Base-by-base conservation (phyloP, 2,797 vertebrate species). In the Anniella stebbinsi region DNA sequence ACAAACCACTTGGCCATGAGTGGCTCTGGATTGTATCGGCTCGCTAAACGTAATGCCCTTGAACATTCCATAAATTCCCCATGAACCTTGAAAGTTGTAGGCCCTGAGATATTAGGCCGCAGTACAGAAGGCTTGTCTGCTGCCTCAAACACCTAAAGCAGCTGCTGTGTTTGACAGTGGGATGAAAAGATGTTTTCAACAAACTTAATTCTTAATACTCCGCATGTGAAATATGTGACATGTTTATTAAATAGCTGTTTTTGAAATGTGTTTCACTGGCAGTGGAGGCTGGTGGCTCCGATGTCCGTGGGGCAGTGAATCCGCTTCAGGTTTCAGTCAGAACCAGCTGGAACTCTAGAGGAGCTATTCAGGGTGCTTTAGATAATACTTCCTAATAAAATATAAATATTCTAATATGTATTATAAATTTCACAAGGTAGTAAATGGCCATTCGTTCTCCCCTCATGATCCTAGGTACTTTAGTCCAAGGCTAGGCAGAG, bases 1-100 rank as follows among this genome's bases (percentile, higher is more conserved):
- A 84, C 89, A n/a, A n/a, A n/a, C n/a, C 21, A 2, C 63, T 36
- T 23, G 38, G 25, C 38, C 72, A 6, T 85, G 60, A 84, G 86
- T 90, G 93, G 69, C 88, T 51, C 76, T 41, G 81, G 38, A 13
- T 84, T 84, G 84, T 83, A 0, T 70, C 23, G 51, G 57, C 86
- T 92, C 87, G 54, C 80, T 93, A 63, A 89, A 28, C 57, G 7
- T 5, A 0, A 33, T 91, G 93, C 91, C 91, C 92, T 95, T 94
- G 93, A 88, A 41, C 89, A 38, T 67, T 70, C 57, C 84, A 63
- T 28, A 63, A 45, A 5, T 15, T 38, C 85, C 36, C 80, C 84
- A 18, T 91, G 6, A 54, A 78, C 91, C 70, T 87, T 88, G 69
- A 80, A 28, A 54, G 72, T 86, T 92, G 83, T 73, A 82, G 66